These are phyloP conservation scores for Oryzias melastigma DNA, from an alignment of 2,113 vertebrate genomes.

Conservation along the genomic window DNA sequence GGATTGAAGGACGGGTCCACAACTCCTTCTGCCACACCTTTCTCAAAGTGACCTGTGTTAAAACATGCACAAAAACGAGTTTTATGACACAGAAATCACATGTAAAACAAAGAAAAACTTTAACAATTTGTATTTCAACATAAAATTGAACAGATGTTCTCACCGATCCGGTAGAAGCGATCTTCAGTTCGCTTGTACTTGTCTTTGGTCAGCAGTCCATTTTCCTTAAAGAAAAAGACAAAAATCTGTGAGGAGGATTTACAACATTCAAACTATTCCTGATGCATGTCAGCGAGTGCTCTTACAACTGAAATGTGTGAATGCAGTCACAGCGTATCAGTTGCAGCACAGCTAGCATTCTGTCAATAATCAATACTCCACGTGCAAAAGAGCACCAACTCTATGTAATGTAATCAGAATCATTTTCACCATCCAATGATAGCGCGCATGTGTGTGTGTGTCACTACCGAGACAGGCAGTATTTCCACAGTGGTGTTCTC, in stretches of 20 bases:
- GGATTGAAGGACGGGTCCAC: slow-evolving; percentile 89
- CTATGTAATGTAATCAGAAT: slow-evolving; percentile 44
- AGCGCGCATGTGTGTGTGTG: slow-evolving; percentile 2
- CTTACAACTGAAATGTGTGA: background rate
- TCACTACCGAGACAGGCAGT: slow-evolving; percentile 86
- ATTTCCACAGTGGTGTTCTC: slow-evolving; percentile 94
- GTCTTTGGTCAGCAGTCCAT: slow-evolving; percentile 88
- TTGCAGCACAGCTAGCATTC: slow-evolving; percentile 21
- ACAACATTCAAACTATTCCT: background rate
- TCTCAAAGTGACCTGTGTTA: slow-evolving; percentile 88
- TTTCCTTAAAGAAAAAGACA: slow-evolving; percentile 53
- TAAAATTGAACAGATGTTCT: slow-evolving; percentile 13
- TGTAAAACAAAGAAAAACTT: background rate
- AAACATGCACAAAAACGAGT: slow-evolving; percentile 1
- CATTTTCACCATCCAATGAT: slow-evolving; percentile 34
- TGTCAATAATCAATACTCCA: slow-evolving; percentile 58
- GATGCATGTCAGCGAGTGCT: slow-evolving; percentile 1
- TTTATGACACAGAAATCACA: background rate
- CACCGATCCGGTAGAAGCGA: slow-evolving; percentile 93
- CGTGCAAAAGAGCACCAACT: slow-evolving; percentile 30
- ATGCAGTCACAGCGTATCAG: slow-evolving; percentile 22
- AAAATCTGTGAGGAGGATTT: background rate
- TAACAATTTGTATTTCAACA: too few species aligned
- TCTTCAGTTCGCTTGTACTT: slow-evolving; percentile 88
- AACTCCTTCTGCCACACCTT: slow-evolving; percentile 87